Evolutionary conservation across 2,797 vertebrate genomes (phyloP).

Genomic region (Sylvilagus floridanus): DNA sequence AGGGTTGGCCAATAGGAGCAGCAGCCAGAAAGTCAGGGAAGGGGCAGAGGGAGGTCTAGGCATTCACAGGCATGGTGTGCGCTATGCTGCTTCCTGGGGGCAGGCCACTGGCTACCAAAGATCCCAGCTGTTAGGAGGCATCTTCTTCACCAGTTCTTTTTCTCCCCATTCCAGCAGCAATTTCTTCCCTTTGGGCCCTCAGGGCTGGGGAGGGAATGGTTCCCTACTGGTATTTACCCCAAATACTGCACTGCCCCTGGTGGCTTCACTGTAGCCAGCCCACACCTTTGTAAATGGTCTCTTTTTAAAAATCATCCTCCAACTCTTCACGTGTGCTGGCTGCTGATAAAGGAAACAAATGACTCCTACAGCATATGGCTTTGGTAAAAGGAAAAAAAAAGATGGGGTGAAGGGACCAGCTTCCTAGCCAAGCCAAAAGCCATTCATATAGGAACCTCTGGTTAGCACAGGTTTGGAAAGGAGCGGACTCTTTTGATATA

Average conservation of each 20-base stretch:
- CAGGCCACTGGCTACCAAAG: background rate
- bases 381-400: slow-evolving; percentile 48
- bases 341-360: slow-evolving; percentile 52
- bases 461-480: slow-evolving; percentile 68
- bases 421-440: slow-evolving; percentile 65
- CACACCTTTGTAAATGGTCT: background rate
- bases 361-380: slow-evolving; percentile 35
- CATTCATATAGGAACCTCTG: slow-evolving; percentile 60
- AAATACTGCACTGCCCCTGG: background rate
- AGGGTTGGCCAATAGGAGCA: background rate
- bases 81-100: background rate
- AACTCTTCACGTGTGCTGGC: slow-evolving; percentile 4
- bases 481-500: slow-evolving; percentile 59
- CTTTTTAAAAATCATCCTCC: background rate
- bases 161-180: background rate
- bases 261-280: background rate
- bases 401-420: background rate
- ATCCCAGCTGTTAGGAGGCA: background rate
- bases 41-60: background rate
- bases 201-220: background rate
- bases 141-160: background rate
- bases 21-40: background rate
- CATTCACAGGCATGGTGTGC: background rate
- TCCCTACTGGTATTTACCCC: background rate
- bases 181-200: background rate